Evolutionary conservation across 2,797 vertebrate species (phyloP).

Genomic region (Rhynchonycteris naso): DNA sequence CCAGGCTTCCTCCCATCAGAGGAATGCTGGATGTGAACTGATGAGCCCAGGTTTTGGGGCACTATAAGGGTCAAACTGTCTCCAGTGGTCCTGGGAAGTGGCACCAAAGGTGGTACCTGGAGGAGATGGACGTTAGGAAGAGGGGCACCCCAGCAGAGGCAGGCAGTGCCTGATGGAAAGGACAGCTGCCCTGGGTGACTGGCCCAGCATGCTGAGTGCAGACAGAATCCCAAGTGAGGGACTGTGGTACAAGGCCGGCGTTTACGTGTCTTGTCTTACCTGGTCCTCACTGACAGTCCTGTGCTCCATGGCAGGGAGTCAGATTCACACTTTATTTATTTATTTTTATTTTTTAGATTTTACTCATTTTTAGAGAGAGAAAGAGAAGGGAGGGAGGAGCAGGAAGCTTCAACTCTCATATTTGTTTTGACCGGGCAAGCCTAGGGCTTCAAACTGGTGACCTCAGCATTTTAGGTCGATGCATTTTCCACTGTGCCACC

Average conservation of each 20-base stretch:
- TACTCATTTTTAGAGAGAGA: no score
- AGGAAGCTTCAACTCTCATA: no score
- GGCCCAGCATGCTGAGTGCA: accelerated
- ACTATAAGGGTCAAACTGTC: not conserved
- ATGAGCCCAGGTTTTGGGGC: not conserved
- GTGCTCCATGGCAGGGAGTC: not conserved
- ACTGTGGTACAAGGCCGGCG: accelerated
- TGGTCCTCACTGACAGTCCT: accelerated
- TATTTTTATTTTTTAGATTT: no score
- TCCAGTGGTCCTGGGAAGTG: not conserved
- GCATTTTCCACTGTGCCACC: no score
- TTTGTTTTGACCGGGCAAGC: no score
- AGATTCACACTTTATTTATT: no score
- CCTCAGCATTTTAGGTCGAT: no score
- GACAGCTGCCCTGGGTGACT: accelerated
- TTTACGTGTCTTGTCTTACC: accelerated
- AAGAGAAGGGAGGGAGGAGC: no score
- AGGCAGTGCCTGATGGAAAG: accelerated
- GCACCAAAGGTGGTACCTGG: not conserved
- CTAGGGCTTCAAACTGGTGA: no score
- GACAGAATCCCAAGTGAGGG: accelerated
- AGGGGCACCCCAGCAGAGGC: not conserved
- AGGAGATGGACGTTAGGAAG: not conserved
- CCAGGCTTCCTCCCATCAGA: not conserved
- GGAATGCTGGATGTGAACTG: accelerated